Conservation (phyloP, 2,888 invertebrate species). For the Cordilura impudica region DNA sequence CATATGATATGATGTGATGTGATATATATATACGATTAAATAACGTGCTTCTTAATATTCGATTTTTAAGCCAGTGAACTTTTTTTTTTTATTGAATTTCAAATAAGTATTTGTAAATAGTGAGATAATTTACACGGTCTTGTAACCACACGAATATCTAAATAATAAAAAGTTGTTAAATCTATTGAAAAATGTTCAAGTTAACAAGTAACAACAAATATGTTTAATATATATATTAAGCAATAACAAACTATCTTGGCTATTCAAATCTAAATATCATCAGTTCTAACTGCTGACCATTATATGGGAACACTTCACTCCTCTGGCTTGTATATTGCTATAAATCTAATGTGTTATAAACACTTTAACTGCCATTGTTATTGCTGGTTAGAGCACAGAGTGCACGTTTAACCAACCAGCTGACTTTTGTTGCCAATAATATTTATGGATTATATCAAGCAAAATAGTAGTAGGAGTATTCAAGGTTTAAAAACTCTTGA, state of each 20-base stretch:
- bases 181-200: not conserved
- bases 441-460: not conserved
- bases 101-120: not conserved
- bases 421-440: not conserved
- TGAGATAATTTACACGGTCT: constrained; percentile 50
- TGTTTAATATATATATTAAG: not conserved
- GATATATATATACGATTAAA: not conserved
- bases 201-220: too few species aligned
- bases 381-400: not conserved
- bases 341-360: not conserved
- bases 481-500: not conserved
- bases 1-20: not conserved
- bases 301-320: not conserved
- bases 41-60: not conserved
- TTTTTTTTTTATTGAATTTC: not conserved
- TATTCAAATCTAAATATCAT: not conserved
- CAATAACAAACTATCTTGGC: not conserved
- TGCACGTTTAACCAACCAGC: not conserved
- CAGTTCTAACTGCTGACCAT: not conserved
- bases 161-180: not conserved
- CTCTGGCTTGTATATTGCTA: not conserved
- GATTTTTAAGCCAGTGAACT: constrained; percentile 44
- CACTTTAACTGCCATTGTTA: constrained; percentile 10
- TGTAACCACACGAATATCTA: constrained; percentile 27
- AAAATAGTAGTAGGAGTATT: not conserved